A percentile compares a stretch with the other conserved stretches of the same genome.
phyloP scores from a whole-genome alignment of 2,113 vertebrate genomes.

The Raja brachyura region DNA sequence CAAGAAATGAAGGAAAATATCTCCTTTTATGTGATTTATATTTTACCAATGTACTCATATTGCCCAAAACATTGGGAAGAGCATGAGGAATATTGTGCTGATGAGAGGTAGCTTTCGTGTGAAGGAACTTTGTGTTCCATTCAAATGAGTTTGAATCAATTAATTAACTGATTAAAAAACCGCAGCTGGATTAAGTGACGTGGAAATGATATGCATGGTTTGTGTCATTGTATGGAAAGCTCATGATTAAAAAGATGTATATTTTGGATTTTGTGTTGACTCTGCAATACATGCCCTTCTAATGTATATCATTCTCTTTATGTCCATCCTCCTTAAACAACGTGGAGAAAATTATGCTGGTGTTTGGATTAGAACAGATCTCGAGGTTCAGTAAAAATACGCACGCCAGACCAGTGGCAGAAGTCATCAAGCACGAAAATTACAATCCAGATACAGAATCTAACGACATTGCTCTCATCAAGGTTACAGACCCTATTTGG shows the following conservation, averaged over 20 bases:
- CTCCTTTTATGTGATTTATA: neutral
- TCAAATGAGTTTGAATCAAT: neutral
- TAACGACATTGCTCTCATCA: slow-evolving; percentile 52
- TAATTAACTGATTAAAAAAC: neutral
- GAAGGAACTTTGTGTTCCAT: neutral
- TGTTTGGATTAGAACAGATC: slow-evolving; percentile 43
- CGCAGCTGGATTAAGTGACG: neutral
- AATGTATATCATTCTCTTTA: neutral
- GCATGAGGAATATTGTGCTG: neutral
- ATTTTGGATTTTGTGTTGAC: neutral
- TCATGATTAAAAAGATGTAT: neutral
- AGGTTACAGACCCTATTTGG: slow-evolving; percentile 45
- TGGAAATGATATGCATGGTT: neutral
- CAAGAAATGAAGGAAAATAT: neutral
- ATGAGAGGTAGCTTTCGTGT: neutral
- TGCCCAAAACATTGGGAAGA: neutral
- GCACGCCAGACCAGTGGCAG: slow-evolving; percentile 47
- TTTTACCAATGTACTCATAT: neutral
- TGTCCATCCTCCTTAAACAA: slow-evolving; percentile 41
- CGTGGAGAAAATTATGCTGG: slow-evolving; percentile 49
- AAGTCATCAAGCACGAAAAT: slow-evolving; percentile 46
- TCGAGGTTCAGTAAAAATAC: slow-evolving; percentile 37
- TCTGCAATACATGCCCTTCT: neutral
- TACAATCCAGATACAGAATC: slow-evolving; percentile 43
- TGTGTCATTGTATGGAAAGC: neutral